Conservation (phyloP, 2,113 vertebrate genomes). For the Vidua macroura region DNA sequence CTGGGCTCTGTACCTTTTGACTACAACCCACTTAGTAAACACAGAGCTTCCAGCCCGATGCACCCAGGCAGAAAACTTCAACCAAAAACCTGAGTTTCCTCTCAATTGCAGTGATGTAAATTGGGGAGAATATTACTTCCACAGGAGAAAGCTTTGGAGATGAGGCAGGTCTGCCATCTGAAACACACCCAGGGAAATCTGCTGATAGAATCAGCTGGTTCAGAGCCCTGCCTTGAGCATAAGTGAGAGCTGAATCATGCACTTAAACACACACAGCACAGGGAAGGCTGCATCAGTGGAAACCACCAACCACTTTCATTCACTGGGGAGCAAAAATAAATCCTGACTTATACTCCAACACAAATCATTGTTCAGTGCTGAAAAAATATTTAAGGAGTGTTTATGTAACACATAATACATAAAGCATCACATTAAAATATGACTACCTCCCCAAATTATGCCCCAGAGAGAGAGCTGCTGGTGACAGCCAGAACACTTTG, state of each 20-base stretch:
- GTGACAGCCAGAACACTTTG: background rate
- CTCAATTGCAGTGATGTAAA: background rate
- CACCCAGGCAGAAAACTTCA: background rate
- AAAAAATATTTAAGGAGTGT: background rate
- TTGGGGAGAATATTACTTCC: background rate
- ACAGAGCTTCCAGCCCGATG: background rate
- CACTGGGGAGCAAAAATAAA: background rate
- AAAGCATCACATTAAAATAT: background rate
- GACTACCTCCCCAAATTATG: background rate
- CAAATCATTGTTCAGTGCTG: background rate
- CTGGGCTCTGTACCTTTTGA: constrained; percentile 10
- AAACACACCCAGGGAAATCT: constrained; percentile 22
- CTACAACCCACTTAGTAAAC: background rate
- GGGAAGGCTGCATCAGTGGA: background rate
- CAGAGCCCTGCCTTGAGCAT: constrained; percentile 22
- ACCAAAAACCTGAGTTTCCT: background rate
- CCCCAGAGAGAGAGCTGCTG: background rate
- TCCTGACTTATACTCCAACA: background rate
- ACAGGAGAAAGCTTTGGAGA: background rate
- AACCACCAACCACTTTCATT: background rate
- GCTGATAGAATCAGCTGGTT: constrained; percentile 27
- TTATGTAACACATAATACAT: background rate
- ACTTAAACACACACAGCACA: background rate
- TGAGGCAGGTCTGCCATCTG: background rate
- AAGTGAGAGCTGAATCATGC: constrained; percentile 24